phyloP scores from a whole-genome alignment of 2,888 invertebrate genomes.

The Steinernema scapterisci region DNA sequence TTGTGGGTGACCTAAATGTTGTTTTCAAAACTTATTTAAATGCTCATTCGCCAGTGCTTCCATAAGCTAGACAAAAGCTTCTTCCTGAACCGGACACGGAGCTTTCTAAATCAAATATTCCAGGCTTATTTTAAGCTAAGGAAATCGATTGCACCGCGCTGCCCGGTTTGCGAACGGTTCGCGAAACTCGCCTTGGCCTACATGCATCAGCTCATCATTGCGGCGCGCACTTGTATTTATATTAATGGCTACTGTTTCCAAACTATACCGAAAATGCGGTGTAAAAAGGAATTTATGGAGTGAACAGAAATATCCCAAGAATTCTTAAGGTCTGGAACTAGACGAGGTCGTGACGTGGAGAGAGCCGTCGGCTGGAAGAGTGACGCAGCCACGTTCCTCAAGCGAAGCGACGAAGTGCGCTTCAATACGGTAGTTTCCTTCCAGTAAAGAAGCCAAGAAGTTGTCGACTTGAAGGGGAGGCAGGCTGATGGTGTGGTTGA shows the following conservation, averaged over 20 bases:
- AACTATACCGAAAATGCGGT: background rate
- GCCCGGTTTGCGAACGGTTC: background rate
- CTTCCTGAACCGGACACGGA: too few species aligned
- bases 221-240: background rate
- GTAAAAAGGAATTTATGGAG: background rate
- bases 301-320: background rate
- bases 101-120: too few species aligned
- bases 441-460: background rate
- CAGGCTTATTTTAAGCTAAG: too few species aligned
- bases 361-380: constrained; percentile 13
- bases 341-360: constrained; percentile 9
- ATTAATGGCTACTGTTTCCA: background rate
- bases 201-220: background rate
- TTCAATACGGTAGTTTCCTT: constrained; percentile 29
- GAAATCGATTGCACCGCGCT: background rate
- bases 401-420: constrained; percentile 12
- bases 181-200: constrained; percentile 24
- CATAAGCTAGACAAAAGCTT: too few species aligned
- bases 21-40: too few species aligned
- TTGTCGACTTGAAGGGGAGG: constrained; percentile 16
- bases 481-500: constrained; percentile 10
- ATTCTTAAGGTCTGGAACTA: background rate
- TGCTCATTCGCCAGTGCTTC: too few species aligned
- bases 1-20: constrained; percentile 42
- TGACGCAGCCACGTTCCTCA: constrained; percentile 18